Base-by-base conservation (phyloP, 2,888 invertebrate species). In the Xylophagus ater region DNA sequence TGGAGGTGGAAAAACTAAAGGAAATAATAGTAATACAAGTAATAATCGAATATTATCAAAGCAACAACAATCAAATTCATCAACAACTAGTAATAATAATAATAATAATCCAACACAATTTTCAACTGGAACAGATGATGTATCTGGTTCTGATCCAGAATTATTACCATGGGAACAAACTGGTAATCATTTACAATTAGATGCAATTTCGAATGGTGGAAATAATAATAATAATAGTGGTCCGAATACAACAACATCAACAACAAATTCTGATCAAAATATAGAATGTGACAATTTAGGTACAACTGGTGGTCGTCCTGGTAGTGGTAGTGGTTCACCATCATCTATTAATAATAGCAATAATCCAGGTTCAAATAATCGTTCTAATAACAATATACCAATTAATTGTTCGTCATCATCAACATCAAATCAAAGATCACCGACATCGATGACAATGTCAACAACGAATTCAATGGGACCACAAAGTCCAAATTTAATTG, bases 141-240 rank as follows among this genome's bases (percentile, higher is more conserved):
- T 65, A 57, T 59, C 62, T 20, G 59, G 55, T 19, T 50, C 56
- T 26, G 65, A 62, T 47, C 47, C 53, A 25, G 70, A 71, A 50
- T 48, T 62, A 18, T 56, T 68, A 51, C 65, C 69, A 34, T 72
- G 72, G 71, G 71, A 71, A 50, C 64, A 66, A 48, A 60, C 66
- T 18, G 40, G 36, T 5, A 47, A 47, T 36, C 52, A 56, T 12
- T 47, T 50, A 39, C 51, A 46, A 26, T 40, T 57, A 1, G 59
- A 56, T 6, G 41, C 44, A 3, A 44, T 52, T 14, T 34, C 48
- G 9, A 50, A 49, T 37, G 50, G 51, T n/a, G 24, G 30, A 6
- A 14, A 26, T 9, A 24, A 14, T 10, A 25, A 19, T 13, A 13
- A n/a, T 15, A 30, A 20, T 2, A 30, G 14, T 9, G 12, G 13